Base-by-base conservation (phyloP, 2,888 invertebrate genomes). In the Drosophila prolongata region DNA sequence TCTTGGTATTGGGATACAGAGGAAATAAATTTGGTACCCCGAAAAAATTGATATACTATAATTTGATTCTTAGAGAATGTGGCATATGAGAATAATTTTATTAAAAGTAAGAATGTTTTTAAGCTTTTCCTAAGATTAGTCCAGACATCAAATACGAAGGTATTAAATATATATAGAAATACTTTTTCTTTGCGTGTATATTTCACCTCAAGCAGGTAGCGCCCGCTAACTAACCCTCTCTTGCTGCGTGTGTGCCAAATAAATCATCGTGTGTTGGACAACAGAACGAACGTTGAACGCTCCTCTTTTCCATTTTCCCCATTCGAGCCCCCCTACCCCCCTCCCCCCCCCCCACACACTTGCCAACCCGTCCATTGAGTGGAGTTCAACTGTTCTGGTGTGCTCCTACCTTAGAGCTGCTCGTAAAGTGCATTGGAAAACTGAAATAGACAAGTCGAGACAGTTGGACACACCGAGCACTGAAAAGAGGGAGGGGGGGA, bases 361-460 rank as follows among this genome's bases (percentile, higher is more conserved):
- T 0, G 16, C 52, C 42, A 6, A 24, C 43, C 43, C 56, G 24
- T 38, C 61, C 61, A 56, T 56, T 56, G 56, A 59, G 59, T 59
- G 46, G 60, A 59, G 46, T 57, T 43, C 50, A 49, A 61, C 64
- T 60, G 60, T 62, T 52, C 52, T 62, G 50, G 50, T 24, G 27
- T 30, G 46, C 68, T 56, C 37, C 69, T 57, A 38, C 49, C 66
- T 65, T 65, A 37, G 64, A 52, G 49, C 52, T 56, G 69, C 75
- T 83, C 83, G 83, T 83, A 83, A 83, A 83, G 85, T 85, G 85
- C 87, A 83, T 87, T 79, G 85, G 87, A 79, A 84, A 83, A 84
- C 83, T 85, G 83, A 83, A 87, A 87, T 78, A 87, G 85, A 87
- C 83, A 83, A 81, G 81, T 80, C 81, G 75, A 79, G 77, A 85